Evolutionary conservation across 2,113 vertebrate genomes (phyloP).

Genomic region (Acinonyx jubatus): DNA sequence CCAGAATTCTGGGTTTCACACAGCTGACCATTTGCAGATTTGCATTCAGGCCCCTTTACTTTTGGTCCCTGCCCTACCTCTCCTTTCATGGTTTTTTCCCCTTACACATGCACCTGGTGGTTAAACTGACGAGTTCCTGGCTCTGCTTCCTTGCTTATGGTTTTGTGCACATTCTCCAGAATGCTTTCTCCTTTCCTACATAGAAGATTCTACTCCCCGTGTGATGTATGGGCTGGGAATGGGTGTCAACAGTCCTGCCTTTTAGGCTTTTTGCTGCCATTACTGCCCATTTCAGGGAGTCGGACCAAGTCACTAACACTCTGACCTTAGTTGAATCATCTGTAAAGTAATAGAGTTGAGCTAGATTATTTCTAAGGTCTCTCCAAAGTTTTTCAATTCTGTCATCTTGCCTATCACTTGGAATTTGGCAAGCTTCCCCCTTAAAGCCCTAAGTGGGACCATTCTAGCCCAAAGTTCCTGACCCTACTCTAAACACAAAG

Average conservation of each 20-base stretch:
- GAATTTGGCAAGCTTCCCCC: background rate
- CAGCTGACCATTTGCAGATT: background rate
- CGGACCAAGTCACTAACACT: background rate
- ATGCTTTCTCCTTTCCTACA: background rate
- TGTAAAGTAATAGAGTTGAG: background rate
- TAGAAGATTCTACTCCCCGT: background rate
- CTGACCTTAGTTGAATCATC: background rate
- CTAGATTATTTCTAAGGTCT: background rate
- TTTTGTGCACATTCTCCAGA: background rate
- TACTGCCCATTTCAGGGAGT: background rate
- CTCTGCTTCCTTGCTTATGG: background rate
- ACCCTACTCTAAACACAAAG: background rate
- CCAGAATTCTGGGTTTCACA: background rate
- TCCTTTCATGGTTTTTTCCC: background rate
- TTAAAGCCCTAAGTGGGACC: background rate
- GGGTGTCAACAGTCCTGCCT: background rate
- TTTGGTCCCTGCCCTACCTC: background rate
- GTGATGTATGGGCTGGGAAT: background rate
- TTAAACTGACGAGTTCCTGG: background rate
- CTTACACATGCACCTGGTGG: background rate
- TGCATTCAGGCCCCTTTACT: background rate
- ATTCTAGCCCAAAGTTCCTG: conserved; percentile 17
- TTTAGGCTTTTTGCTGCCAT: background rate
- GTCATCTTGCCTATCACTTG: background rate
- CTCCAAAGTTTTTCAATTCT: conserved; percentile 12